Evolutionary conservation across 2,113 vertebrate species (phyloP), one percentile per base, ranked within the genome.

Genomic region (Myxocyprinus asiaticus): DNA sequence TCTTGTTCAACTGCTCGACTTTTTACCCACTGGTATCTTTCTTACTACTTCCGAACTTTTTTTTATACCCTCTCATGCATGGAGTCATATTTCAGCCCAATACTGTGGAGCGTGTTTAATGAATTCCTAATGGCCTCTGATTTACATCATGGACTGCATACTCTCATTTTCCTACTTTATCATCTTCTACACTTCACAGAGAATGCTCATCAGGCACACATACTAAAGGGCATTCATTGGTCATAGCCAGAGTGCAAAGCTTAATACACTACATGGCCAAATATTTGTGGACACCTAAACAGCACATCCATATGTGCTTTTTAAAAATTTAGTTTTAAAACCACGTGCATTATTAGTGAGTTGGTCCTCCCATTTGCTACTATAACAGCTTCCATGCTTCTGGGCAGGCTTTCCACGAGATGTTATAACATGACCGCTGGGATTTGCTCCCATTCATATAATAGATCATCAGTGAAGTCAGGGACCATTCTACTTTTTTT

Each of bases 81-180:
- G 33, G 74, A 88, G 86, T 87, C 88, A 84, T 89, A 88, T 88
- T 90, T 91, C 88, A 88, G 85, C 47, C 84, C 87, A 86, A 84
- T 88, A 88, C 88, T 89, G 84, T 89, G 90, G 88, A 91, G 83
- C 85, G 80, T 73, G 83, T 84, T 88, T 89, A 75, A 88, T 90
- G 86, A 90, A 88, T 89, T 91, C 83, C 88, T 90, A 91, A 91
- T 90, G 86, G 75, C 82, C 85, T 82, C 70, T 84, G 87, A 85
- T 85, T 90, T 87, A 86, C 85, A 70, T 87, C 87, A 75, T 84
- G 85, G 87, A 79, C 71, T 82, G 75, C 85, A 90, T 88, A 77
- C 66, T 88, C 83, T 88, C 82, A 83, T 73, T 9, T 79, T 67
- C 48, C 64, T 65, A 33, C 1, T 82, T 88, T 85, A 91, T 91